Conservation (phyloP, 2,888 invertebrate genomes). For the Sinelater perroti region DNA sequence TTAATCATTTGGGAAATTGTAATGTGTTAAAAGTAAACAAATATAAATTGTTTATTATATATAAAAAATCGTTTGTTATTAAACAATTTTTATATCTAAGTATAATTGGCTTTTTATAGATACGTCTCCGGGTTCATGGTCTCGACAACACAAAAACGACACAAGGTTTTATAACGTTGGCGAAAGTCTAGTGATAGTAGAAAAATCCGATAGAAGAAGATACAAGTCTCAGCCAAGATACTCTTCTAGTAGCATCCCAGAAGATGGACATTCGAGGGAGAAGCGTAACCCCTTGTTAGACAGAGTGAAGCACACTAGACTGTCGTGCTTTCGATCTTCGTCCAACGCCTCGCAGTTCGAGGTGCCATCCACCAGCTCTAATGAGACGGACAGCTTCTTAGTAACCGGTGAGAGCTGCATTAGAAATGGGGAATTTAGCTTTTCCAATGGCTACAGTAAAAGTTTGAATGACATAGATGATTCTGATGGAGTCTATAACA, state of each 20-base stretch:
- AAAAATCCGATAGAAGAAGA: conserved; percentile 65
- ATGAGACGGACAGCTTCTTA: conserved; percentile 9
- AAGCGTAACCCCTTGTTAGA: conserved; percentile 76
- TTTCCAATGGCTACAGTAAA: conserved; percentile 17
- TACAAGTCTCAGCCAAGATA: conserved; percentile 63
- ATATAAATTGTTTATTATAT: too few species aligned
- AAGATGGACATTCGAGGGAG: conserved; percentile 66
- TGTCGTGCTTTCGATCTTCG: conserved; percentile 73
- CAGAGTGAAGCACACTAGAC: conserved; percentile 74
- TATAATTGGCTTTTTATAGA: conserved; percentile 64
- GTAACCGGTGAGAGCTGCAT: background rate
- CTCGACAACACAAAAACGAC: conserved; percentile 70
- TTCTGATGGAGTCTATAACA: conserved; percentile 6
- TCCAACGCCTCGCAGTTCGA: conserved; percentile 64
- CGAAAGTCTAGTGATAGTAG: conserved; percentile 68
- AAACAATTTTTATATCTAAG: too few species aligned
- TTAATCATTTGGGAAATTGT: too few species aligned
- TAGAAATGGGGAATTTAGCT: conserved; percentile 12
- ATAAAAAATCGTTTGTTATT: too few species aligned
- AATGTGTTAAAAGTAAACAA: too few species aligned
- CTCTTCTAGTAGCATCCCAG: conserved; percentile 53
- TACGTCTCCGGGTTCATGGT: conserved; percentile 71
- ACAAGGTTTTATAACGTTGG: conserved; percentile 74
- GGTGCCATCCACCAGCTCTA: conserved; percentile 46
- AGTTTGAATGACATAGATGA: conserved; percentile 24